Percentiles rank a stretch among this genome's conserved stretches.
These are phyloP conservation scores for Apamea epomidion DNA, from an alignment of 2,888 invertebrate species.

Conservation along the genomic window DNA sequence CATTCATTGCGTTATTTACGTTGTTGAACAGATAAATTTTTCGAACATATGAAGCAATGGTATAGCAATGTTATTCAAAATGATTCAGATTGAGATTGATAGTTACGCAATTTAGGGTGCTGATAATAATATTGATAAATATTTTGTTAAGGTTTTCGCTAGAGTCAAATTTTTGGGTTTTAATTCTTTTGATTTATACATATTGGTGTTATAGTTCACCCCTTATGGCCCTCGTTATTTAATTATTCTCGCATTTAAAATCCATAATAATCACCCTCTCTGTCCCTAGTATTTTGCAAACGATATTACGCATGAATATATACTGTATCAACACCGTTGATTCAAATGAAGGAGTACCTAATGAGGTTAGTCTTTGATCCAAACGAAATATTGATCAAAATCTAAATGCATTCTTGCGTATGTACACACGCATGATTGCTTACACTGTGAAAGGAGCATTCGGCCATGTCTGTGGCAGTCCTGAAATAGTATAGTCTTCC, in stretches of 20 bases:
- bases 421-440: slow-evolving; percentile 17
- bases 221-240: background rate
- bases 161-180: background rate
- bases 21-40: too few relatives aligned
- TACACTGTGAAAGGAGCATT: slow-evolving; percentile 19
- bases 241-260: background rate
- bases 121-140: background rate
- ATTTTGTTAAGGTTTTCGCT: background rate
- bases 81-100: too few relatives aligned
- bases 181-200: too few relatives aligned
- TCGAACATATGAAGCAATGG: too few relatives aligned
- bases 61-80: too few relatives aligned
- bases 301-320: background rate
- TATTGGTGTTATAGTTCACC: too few relatives aligned
- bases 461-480: slow-evolving; percentile 13
- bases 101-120: too few relatives aligned
- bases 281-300: background rate
- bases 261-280: background rate
- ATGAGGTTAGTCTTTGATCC: slow-evolving; percentile 22
- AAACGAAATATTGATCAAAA: slow-evolving; percentile 7
- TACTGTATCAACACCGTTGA: background rate
- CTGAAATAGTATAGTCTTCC: slow-evolving; percentile 37
- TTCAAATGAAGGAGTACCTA: background rate
- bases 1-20: too few relatives aligned
- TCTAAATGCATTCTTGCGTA: slow-evolving; percentile 22